Percentiles rank a stretch among this genome's conserved stretches.
phyloP scores from a whole-genome alignment of 2,888 invertebrate genomes.

The Athetis lepigone region DNA sequence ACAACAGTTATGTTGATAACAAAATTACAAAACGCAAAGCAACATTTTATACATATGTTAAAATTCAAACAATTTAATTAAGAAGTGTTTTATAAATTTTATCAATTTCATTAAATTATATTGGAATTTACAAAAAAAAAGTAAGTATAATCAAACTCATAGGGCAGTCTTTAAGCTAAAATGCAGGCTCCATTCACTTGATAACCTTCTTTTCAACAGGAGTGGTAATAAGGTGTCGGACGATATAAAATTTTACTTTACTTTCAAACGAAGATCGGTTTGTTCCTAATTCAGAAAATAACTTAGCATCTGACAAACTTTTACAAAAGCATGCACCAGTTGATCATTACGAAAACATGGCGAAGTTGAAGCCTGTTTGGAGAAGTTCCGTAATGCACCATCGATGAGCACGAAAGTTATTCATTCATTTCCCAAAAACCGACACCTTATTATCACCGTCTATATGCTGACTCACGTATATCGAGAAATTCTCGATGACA shows the following conservation, averaged over 20 bases:
- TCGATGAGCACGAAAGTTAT: not conserved
- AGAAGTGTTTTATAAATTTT: conserved; percentile 25
- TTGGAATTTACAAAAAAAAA: conserved; percentile 33
- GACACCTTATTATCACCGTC: conserved; percentile 37
- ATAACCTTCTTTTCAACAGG: conserved; percentile 29
- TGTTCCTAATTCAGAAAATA: not conserved
- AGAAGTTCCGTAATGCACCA: not conserved
- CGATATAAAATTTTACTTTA: not conserved
- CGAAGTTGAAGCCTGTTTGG: not conserved
- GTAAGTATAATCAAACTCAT: conserved; percentile 45
- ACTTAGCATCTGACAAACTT: not conserved
- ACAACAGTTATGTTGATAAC: conserved; percentile 56
- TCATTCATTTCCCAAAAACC: not conserved
- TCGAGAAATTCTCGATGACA: conserved; percentile 33
- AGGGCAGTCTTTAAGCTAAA: conserved; percentile 61
- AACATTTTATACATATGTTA: conserved; percentile 40
- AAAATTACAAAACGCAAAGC: conserved; percentile 57
- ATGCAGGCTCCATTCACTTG: conserved; percentile 54
- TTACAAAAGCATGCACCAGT: not conserved
- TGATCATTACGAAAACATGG: not conserved
- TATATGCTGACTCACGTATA: conserved; percentile 36
- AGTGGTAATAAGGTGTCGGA: conserved; percentile 30
- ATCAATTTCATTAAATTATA: conserved; percentile 23
- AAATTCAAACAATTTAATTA: conserved; percentile 30
- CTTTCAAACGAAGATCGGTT: not conserved